phyloP scores from a whole-genome alignment of 35 echinoderm and acorn worm genomes.

The Heliocidaris tuberculata region DNA sequence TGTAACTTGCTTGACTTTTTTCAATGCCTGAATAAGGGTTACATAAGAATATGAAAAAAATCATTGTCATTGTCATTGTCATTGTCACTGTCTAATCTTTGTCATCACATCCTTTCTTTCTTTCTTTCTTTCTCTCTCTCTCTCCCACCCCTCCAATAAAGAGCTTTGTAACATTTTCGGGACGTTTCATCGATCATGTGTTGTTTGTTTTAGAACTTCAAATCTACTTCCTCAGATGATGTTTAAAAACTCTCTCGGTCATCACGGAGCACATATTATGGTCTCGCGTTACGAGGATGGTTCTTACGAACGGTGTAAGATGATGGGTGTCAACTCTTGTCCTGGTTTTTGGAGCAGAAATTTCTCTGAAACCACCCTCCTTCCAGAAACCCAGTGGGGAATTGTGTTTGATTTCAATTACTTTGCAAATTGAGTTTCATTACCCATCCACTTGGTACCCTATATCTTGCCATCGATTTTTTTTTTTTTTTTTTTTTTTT shows the following conservation, averaged over 20 bases:
- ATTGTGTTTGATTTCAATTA: slow-evolving; percentile 19
- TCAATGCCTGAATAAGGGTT: too few relatives aligned
- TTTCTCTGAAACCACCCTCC: not conserved
- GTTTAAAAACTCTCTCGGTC: not conserved
- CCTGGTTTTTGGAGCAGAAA: not conserved
- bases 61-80: too few relatives aligned
- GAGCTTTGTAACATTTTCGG: too few relatives aligned
- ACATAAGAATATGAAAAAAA: too few relatives aligned
- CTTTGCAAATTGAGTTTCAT: slow-evolving; percentile 2
- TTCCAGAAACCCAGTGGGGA: not conserved
- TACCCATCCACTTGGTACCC: not conserved
- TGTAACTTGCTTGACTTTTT: too few relatives aligned
- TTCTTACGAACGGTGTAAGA: not conserved
- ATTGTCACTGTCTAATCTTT: too few relatives aligned
- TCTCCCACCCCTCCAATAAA: too few relatives aligned
- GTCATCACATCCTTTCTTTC: too few relatives aligned
- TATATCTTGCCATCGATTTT: slow-evolving; percentile 3
- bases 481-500: not conserved
- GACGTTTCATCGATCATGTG: too few relatives aligned
- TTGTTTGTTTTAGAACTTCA: too few relatives aligned
- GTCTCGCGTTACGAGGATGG: not conserved
- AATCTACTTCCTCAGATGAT: too few relatives aligned
- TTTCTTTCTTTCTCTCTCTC: too few relatives aligned
- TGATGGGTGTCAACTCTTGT: not conserved
- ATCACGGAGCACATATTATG: not conserved